Conservation (phyloP, 2,888 invertebrate species). For the Coleophora flavipennella region DNA sequence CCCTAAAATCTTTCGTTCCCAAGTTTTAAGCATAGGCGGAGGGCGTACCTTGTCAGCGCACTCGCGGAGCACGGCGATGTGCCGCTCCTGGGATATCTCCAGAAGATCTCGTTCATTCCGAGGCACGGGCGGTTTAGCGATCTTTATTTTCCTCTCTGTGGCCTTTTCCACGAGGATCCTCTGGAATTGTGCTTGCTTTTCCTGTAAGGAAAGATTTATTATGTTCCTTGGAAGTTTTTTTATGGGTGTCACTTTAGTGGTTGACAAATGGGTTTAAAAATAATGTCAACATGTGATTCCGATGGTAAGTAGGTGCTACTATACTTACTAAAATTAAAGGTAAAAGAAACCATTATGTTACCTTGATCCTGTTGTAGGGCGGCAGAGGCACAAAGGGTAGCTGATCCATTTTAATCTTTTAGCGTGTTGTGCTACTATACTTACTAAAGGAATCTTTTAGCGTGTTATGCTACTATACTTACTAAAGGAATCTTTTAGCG, state of each 20-base stretch:
- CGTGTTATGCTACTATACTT: no score
- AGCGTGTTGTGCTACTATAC: no score
- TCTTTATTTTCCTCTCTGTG: conserved; percentile 42
- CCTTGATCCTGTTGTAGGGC: conserved; percentile 35
- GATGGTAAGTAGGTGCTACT: no score
- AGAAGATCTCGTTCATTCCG: conserved; percentile 56
- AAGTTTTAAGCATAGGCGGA: conserved; percentile 74
- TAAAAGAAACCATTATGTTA: no score
- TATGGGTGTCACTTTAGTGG: background rate
- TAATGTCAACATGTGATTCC: background rate
- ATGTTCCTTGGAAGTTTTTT: no score
- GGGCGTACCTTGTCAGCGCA: conserved; percentile 73
- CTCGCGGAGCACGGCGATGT: conserved; percentile 68
- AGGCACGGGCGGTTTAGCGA: conserved; percentile 37
- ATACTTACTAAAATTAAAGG: no score
- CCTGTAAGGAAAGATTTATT: no score
- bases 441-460: no score
- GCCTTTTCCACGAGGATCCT: conserved; percentile 55
- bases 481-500: no score
- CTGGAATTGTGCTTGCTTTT: conserved; percentile 47
- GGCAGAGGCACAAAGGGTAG: conserved; percentile 53
- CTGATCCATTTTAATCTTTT: conserved; percentile 48
- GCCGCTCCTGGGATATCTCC: conserved; percentile 61
- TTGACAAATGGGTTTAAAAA: background rate
- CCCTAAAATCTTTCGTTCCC: conserved; percentile 74